Evolutionary conservation across 2,113 vertebrate genomes (phyloP), one percentile per base, ranked within the genome.

Genomic region (Corvus cornix): DNA sequence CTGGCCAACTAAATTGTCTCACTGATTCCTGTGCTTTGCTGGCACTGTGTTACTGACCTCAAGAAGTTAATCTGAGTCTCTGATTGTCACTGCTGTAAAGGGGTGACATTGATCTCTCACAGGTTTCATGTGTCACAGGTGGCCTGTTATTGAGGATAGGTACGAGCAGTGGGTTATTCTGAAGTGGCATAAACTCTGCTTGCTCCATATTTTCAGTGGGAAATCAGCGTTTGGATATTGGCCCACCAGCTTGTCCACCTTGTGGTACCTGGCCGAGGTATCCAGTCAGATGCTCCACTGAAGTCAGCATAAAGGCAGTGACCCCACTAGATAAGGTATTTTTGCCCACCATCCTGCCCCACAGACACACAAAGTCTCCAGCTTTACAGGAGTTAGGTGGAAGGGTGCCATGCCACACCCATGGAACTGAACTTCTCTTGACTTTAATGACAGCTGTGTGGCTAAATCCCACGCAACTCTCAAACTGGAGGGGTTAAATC

Each of bases 401-500:
- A 84, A 84, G 35, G 58, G 15, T 94, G 80, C 88, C 88, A 92
- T 14, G 8, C 80, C 92, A 92, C 80, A 87, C 93, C 88, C 86
- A 2, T 46, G 63, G 73, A 87, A 64, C 39, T 94, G 93, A 93
- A 95, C 95, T 94, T 64, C 68, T 84, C 18, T 20, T 92, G 92
- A 73, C 78, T 96, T 72, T n/a, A 49, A 60, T 70, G 64, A 93
- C 52, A 92, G 16, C 66, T 87, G 33, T 64, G 83, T 55, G 83
- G 62, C 76, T 90, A 35, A 95, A 89, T 92, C 79, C 86, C 93
- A 86, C 6, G 1, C 93, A 96, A 1, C 73, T 93, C 85, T 92
- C 86, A 76, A 69, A 89, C 76, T 62, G 37, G 67, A 89, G 69
- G 90, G 84, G 76, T 96, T 95, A 89, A 97, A 92, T 79, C 53